phyloP scores from a whole-genome alignment of 1,140 invertebrate species.

The Drosophila pachea region DNA sequence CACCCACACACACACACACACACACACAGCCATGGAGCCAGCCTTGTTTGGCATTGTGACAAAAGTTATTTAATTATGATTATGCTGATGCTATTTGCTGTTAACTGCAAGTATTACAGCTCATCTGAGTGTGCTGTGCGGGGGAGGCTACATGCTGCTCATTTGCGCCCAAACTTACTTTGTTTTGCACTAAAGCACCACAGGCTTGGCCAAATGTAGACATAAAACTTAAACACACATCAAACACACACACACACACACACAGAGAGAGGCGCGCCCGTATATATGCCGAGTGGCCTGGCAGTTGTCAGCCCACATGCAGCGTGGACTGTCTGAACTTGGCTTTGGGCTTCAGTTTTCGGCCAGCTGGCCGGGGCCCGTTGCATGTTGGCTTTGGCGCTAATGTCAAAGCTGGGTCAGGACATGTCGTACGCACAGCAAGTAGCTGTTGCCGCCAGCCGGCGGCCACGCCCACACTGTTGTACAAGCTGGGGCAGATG shows the following conservation, averaged over 20 bases:
- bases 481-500: conserved; percentile 26
- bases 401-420: conserved; percentile 64
- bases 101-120: conserved; percentile 43
- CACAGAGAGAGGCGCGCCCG: background rate
- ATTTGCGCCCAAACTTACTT: conserved; percentile 71
- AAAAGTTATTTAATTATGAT: conserved; percentile 77
- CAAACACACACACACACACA: conserved; percentile 1
- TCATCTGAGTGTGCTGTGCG: conserved; percentile 37
- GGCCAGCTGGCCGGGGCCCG: conserved; percentile 13
- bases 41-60: conserved; percentile 67
- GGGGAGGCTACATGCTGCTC: conserved; percentile 48
- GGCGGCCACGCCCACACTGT: conserved; percentile 6
- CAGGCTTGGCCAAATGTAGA: conserved; percentile 64
- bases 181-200: conserved; percentile 71
- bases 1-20: too few relatives aligned
- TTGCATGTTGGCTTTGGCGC: conserved; percentile 67
- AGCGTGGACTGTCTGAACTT: conserved; percentile 39
- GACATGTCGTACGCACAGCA: conserved; percentile 65
- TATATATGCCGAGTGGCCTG: background rate
- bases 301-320: conserved; percentile 44
- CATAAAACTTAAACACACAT: conserved; percentile 70
- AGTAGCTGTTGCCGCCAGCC: conserved; percentile 18
- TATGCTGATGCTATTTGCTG: conserved; percentile 58
- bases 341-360: conserved; percentile 25
- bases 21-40: conserved; percentile 17